Base-by-base conservation (phyloP, 2,113 vertebrate genomes). In the Crotalus helleri region DNA sequence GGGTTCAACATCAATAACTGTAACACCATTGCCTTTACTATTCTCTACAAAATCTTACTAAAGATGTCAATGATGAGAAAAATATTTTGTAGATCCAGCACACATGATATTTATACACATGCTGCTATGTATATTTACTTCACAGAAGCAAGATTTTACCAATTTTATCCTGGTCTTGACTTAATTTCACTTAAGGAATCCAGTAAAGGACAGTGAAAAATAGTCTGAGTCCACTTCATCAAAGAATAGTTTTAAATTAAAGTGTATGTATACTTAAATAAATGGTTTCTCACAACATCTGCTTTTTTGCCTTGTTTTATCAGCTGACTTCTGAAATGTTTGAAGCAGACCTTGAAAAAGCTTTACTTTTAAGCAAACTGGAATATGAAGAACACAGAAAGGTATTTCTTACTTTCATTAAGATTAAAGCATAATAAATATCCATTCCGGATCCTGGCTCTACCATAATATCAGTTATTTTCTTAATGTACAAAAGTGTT, bases 301-400 rank as follows among this genome's bases (percentile, higher is more conserved):
- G 93, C 90, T 90, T 87, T 93, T 53, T 94, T 46, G n/a, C 54
- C 95, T 92, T 94, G 86, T 95, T 94, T 96, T 91, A 96, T 91
- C 93, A 99, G 99, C 97, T 99, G 94, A 99, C 99, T 91, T 98
- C 98, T 96, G 98, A 99, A 96, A 97, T 99, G 94, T 99, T 98
- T 96, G 98, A 99, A 97, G 99, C 98, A n/a, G 99, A 99, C 96
- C 97, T 99, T 97, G 98, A 99, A 96, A 99, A 99, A 94, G 98
- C 99, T n/a, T 96, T 99, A 94, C 98, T 99, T 93, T 96, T 99
- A 86, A 99, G 99, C 97, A 99, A 99, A 97, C 96, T 99, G 95
- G 98, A 99, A 94, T 99, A 98, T 64, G 98, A 99, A 94, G 97
- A 99, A 92, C 98, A 98, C 17, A 99, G 98, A 97, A 98, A 98